Evolutionary conservation across 2,797 vertebrate genomes (phyloP).

Genomic region (Acropternis orthonyx): DNA sequence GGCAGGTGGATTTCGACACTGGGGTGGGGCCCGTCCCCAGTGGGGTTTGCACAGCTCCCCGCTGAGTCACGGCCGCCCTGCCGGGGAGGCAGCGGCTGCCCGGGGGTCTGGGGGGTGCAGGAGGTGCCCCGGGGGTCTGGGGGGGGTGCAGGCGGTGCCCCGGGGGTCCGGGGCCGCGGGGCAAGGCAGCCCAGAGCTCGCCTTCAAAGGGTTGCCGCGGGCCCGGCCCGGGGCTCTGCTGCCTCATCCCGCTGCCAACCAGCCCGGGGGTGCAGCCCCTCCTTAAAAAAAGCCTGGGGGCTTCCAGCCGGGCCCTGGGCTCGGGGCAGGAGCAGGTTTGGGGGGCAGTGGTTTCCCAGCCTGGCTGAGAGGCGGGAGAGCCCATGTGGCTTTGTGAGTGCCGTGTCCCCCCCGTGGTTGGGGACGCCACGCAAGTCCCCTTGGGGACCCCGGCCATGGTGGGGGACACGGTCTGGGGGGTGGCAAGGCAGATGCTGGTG

Average conservation of each 20-base stretch:
- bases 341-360: background rate
- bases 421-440: fast-evolving
- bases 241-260: background rate
- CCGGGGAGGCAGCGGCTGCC: background rate
- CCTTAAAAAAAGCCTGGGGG: background rate
- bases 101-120: background rate
- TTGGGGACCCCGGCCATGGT: background rate
- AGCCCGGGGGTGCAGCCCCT: background rate
- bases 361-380: fast-evolving
- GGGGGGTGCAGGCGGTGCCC: background rate
- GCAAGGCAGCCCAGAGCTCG: background rate
- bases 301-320: background rate
- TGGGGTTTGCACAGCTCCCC: constrained; percentile 19
- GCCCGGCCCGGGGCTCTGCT: background rate
- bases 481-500: background rate
- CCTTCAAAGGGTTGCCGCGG: background rate
- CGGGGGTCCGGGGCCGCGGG: background rate
- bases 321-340: background rate
- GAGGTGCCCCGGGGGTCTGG: background rate
- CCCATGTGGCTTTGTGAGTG: fast-evolving
- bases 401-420: background rate
- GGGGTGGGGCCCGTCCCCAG: constrained; percentile 20
- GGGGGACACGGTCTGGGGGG: fast-evolving
- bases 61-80: constrained; percentile 27
- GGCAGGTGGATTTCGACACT: constrained; percentile 59